These are phyloP conservation scores for Geotrupes spiniger DNA, from an alignment of 2,888 invertebrate genomes.

Conservation along the genomic window DNA sequence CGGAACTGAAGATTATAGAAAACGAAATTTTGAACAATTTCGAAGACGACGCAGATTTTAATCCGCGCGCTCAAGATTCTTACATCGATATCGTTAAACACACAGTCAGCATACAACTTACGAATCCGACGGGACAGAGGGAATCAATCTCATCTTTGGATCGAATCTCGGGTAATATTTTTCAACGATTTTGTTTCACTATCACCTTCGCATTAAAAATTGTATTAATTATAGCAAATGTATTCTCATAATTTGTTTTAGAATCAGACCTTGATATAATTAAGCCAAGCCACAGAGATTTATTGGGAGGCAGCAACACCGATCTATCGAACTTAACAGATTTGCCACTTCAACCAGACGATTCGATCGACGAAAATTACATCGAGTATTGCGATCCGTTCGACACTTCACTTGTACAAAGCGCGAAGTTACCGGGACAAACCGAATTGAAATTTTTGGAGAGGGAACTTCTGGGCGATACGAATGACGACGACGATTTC, in stretches of 20 bases:
- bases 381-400: slow-evolving; percentile 76
- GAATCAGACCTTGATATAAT: slow-evolving; percentile 52
- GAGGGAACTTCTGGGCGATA: slow-evolving; percentile 66
- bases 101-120: slow-evolving; percentile 60
- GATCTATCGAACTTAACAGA: slow-evolving; percentile 69
- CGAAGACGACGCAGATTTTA: slow-evolving; percentile 48
- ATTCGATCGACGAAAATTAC: slow-evolving; percentile 53
- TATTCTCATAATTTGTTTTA: too few relatives aligned
- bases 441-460: slow-evolving; percentile 77
- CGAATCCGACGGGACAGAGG: slow-evolving; percentile 60
- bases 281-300: slow-evolving; percentile 58
- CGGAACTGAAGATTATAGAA: slow-evolving; percentile 59
- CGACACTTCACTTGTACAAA: slow-evolving; percentile 76
- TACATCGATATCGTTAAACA: slow-evolving; percentile 34
- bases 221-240: too few relatives aligned
- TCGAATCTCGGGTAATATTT: slow-evolving; percentile 37
- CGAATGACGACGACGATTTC: slow-evolving; percentile 72
- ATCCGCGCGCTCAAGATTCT: slow-evolving; percentile 30
- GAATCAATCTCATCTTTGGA: slow-evolving; percentile 54
- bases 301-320: slow-evolving; percentile 73
- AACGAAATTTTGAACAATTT: slow-evolving; percentile 54
- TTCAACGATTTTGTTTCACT: background rate
- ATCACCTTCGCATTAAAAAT: too few relatives aligned
- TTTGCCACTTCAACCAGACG: slow-evolving; percentile 63
- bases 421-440: slow-evolving; percentile 70